Conservation (phyloP, 92 coral and sea anemone species). For the Palythoa grandiflora region DNA sequence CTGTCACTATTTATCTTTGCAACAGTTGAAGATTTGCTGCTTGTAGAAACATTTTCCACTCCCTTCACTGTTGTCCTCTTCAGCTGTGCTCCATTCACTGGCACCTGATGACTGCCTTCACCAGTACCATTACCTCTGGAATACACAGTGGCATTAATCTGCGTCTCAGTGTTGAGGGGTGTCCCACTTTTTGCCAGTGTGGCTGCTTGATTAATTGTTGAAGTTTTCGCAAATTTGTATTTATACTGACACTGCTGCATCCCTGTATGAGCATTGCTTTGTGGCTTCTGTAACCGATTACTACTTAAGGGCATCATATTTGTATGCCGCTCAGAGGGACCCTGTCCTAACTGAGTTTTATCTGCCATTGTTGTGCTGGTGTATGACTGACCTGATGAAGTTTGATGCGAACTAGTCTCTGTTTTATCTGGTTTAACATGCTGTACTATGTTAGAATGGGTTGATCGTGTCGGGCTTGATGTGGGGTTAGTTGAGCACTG, state of each 20-base stretch:
- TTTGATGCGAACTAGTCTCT: no score
- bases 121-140: neutral
- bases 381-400: no score
- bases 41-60: no score
- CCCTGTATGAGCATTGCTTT: neutral
- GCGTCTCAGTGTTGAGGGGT: neutral
- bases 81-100: neutral
- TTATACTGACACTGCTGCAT: neutral
- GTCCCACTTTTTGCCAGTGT: neutral
- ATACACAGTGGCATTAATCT: neutral
- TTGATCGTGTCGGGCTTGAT: neutral
- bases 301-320: no score
- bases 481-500: neutral
- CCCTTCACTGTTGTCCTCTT: no score
- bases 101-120: neutral
- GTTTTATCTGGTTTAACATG: no score
- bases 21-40: no score
- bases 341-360: no score
- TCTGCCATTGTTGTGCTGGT: no score
- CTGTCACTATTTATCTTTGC: neutral
- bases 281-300: neutral
- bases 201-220: neutral
- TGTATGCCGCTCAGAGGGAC: no score
- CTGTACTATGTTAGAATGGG: no score
- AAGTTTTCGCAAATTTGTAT: neutral